Conservation (phyloP, 2,797 vertebrate species). For the Gallinago nigripennis region DNA sequence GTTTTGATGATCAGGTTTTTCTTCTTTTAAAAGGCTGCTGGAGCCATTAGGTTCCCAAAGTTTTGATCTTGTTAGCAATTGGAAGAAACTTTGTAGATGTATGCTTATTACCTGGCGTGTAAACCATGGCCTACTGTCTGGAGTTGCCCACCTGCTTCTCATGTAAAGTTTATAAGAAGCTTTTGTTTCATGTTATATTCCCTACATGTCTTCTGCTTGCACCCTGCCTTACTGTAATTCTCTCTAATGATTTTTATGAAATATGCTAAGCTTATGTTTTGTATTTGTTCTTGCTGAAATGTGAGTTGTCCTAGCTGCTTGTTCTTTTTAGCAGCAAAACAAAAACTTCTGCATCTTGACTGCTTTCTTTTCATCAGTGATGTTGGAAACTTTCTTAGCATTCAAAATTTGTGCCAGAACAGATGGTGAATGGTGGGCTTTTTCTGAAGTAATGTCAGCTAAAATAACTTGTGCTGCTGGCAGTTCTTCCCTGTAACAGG, state of each 20-base stretch:
- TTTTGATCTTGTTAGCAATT: not conserved
- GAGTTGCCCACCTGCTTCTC: not conserved
- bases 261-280: not conserved
- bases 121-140: not conserved
- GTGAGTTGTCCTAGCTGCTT: conserved; percentile 31
- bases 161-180: not conserved
- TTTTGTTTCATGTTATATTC: not conserved
- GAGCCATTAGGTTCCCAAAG: not conserved
- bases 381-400: conserved; percentile 45
- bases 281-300: conserved; percentile 23
- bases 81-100: not conserved
- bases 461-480: conserved; percentile 65
- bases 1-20: not conserved
- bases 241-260: not conserved
- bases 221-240: not conserved
- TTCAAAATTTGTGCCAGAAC: conserved; percentile 55
- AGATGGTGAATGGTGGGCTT: conserved; percentile 65
- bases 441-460: conserved; percentile 63
- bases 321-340: conserved; percentile 49
- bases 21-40: not conserved
- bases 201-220: not conserved
- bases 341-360: conserved; percentile 36
- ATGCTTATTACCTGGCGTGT: not conserved
- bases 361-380: conserved; percentile 48
- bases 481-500: conserved; percentile 34